Conservation (phyloP, 2,888 invertebrate species). For the Amphipyra tragopoginis region DNA sequence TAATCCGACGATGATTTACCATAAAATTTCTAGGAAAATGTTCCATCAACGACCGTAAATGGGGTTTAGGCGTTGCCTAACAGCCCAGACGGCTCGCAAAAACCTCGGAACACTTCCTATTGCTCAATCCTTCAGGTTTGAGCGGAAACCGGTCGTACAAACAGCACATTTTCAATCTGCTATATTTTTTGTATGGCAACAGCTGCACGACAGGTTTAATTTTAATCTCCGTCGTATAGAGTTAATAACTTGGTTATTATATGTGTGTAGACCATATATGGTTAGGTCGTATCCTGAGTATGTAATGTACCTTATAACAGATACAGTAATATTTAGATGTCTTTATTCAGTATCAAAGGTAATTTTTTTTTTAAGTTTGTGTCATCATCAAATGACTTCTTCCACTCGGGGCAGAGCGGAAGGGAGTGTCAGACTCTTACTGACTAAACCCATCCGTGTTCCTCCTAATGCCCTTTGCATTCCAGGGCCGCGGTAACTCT, state of each 20-base stretch:
- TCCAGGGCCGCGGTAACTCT: too few relatives aligned
- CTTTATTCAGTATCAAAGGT: not conserved
- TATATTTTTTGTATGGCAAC: slow-evolving; percentile 32
- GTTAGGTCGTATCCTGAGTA: slow-evolving; percentile 5
- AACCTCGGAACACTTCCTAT: slow-evolving; percentile 52
- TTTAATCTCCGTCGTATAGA: slow-evolving; percentile 16
- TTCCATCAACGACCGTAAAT: slow-evolving; percentile 22
- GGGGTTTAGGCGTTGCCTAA: slow-evolving; percentile 27
- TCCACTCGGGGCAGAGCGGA: too few relatives aligned
- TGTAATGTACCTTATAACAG: slow-evolving; percentile 1
- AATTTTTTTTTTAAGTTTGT: too few relatives aligned
- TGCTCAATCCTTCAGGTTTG: slow-evolving; percentile 45
- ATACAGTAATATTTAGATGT: not conserved
- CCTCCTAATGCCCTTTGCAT: too few relatives aligned
- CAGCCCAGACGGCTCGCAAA: slow-evolving; percentile 30
- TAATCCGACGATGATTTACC: not conserved
- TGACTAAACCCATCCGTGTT: too few relatives aligned
- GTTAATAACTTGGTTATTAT: slow-evolving; percentile 29
- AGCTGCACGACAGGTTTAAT: slow-evolving; percentile 19
- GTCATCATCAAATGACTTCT: too few relatives aligned
- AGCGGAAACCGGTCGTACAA: slow-evolving; percentile 44
- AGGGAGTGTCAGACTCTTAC: too few relatives aligned
- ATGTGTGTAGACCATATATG: slow-evolving; percentile 12
- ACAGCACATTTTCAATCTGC: slow-evolving; percentile 15
- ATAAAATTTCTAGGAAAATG: slow-evolving; percentile 30